phyloP scores from a whole-genome alignment of 2,888 invertebrate species.

The Blastobasis adustella region DNA sequence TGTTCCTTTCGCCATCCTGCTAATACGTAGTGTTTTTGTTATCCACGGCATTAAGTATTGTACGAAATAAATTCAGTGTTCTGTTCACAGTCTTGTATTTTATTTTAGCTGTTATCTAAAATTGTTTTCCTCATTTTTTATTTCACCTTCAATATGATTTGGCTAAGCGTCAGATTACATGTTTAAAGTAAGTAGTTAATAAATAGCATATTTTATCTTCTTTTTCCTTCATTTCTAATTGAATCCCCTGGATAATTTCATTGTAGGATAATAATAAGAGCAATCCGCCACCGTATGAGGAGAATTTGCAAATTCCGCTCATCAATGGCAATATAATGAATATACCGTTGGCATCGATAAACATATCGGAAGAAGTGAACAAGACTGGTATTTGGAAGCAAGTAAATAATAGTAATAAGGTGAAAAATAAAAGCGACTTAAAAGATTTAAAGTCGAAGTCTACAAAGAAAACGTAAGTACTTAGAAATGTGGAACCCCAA shows the following conservation, averaged over 20 bases:
- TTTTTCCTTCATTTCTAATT: slow-evolving; percentile 3
- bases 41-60: slow-evolving; percentile 24
- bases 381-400: slow-evolving; percentile 96
- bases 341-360: slow-evolving; percentile 88
- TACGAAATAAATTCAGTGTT: slow-evolving; percentile 47
- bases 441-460: slow-evolving; percentile 52
- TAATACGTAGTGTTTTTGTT: slow-evolving; percentile 22
- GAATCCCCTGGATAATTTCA: too few species aligned
- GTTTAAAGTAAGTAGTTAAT: slow-evolving; percentile 7
- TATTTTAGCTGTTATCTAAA: slow-evolving; percentile 35
- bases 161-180: not conserved
- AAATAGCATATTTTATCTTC: not conserved
- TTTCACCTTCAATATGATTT: not conserved
- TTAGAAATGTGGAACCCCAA: not conserved
- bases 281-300: slow-evolving; percentile 70
- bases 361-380: slow-evolving; percentile 95
- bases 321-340: slow-evolving; percentile 94
- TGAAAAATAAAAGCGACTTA: slow-evolving; percentile 41
- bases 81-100: slow-evolving; percentile 42
- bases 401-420: slow-evolving; percentile 82
- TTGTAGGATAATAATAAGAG: slow-evolving; percentile 65
- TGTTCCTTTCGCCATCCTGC: slow-evolving; percentile 26
- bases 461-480: slow-evolving; percentile 62
- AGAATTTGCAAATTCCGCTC: slow-evolving; percentile 89
- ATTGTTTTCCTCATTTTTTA: slow-evolving; percentile 21